These are phyloP conservation scores for Argyrosomus japonicus DNA, from an alignment of 2,113 vertebrate species.

Conservation along the genomic window DNA sequence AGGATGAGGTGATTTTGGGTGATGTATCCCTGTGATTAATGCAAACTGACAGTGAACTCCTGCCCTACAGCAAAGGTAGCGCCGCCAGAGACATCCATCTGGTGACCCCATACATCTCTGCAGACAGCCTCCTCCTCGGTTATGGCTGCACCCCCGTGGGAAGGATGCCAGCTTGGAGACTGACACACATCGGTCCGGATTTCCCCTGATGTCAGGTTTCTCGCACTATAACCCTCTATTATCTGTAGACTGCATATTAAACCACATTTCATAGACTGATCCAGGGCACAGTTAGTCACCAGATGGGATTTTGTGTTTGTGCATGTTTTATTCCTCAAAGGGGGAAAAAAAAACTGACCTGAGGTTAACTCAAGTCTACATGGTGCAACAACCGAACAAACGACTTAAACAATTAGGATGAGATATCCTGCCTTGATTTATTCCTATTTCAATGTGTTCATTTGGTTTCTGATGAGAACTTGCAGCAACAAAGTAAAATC, in stretches of 20 bases:
- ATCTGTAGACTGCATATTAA: not conserved
- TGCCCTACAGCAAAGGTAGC: conserved; percentile 74
- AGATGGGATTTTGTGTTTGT: not conserved
- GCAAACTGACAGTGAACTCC: conserved; percentile 69
- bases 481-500: conserved; percentile 60
- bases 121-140: conserved; percentile 55
- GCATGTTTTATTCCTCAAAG: not conserved
- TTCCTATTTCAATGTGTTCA: not conserved
- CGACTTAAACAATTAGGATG: not conserved
- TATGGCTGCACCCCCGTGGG: conserved; percentile 73
- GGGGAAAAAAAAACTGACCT: conserved; percentile 10
- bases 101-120: conserved; percentile 71
- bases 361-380: conserved; percentile 16
- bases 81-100: conserved; percentile 72
- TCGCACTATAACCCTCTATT: conserved; percentile 10
- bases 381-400: not conserved
- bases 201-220: conserved; percentile 51
- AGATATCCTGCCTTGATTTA: not conserved
- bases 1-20: conserved; percentile 40
- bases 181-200: conserved; percentile 57
- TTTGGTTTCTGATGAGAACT: conserved; percentile 33
- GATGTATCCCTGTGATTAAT: conserved; percentile 72
- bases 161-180: conserved; percentile 78
- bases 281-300: not conserved
- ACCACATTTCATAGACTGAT: not conserved